These are phyloP conservation scores for Tor tambroides DNA, from an alignment of 2,113 vertebrate genomes.

Conservation along the genomic window DNA sequence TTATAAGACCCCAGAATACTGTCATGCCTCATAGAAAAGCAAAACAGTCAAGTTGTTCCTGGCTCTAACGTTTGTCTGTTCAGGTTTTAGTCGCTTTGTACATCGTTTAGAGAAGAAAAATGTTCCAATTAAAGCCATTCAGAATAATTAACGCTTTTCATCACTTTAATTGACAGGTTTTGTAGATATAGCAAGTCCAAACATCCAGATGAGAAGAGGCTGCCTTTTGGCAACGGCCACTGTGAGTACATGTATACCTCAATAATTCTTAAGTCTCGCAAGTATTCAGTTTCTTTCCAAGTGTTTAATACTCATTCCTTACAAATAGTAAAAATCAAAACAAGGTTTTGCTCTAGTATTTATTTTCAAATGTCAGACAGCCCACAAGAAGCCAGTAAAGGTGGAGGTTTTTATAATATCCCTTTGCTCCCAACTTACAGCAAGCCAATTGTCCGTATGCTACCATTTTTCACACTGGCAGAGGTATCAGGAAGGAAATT, in stretches of 20 bases:
- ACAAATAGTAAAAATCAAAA: slow-evolving; percentile 15
- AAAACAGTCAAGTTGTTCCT: slow-evolving; percentile 60
- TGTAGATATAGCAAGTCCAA: slow-evolving; percentile 96
- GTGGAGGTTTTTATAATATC: slow-evolving; percentile 1
- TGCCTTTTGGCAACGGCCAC: slow-evolving; percentile 96
- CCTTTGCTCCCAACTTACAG: slow-evolving; percentile 13
- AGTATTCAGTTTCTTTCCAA: not conserved
- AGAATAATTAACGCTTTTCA: slow-evolving; percentile 47
- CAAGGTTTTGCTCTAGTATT: slow-evolving; percentile 16
- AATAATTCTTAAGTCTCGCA: slow-evolving; percentile 5
- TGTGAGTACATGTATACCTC: slow-evolving; percentile 80
- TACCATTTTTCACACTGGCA: slow-evolving; percentile 31
- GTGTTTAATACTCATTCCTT: not conserved
- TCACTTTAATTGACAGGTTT: slow-evolving; percentile 82
- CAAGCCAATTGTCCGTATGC: slow-evolving; percentile 17
- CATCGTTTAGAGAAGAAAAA: slow-evolving; percentile 34
- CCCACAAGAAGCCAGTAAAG: not conserved
- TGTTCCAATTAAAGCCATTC: slow-evolving; percentile 54
- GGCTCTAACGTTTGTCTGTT: slow-evolving; percentile 62
- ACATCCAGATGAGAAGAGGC: slow-evolving; percentile 92
- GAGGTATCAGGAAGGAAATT: slow-evolving; percentile 30
- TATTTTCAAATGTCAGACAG: slow-evolving; percentile 37
- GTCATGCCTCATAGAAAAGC: slow-evolving; percentile 66
- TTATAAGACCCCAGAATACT: slow-evolving; percentile 70
- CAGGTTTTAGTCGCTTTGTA: slow-evolving; percentile 16